Evolutionary conservation across 92 coral and sea anemone genomes (phyloP).

Genomic region (Palythoa grandis): DNA sequence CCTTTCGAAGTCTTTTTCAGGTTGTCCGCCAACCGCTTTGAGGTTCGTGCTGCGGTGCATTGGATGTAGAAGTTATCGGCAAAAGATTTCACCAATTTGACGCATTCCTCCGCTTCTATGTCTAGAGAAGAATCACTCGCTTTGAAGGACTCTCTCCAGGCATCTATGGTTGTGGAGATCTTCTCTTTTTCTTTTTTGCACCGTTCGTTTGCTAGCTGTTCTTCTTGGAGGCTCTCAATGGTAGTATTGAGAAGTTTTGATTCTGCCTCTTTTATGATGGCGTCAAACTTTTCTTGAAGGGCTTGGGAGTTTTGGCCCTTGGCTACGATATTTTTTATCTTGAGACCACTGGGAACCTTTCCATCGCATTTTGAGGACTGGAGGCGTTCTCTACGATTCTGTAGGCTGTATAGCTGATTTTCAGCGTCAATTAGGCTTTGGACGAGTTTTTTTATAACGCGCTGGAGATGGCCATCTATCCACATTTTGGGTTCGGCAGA

Average conservation of each 20-base stretch:
- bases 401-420: background rate
- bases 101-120: conserved; percentile 36
- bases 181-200: conserved; percentile 25
- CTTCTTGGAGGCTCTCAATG: conserved; percentile 11
- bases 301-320: background rate
- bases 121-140: conserved; percentile 38
- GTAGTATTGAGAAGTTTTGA: background rate
- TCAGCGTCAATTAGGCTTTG: background rate
- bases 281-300: background rate
- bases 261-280: background rate
- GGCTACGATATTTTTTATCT: background rate
- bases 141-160: conserved; percentile 33
- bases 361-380: background rate
- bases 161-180: conserved; percentile 19
- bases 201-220: conserved; percentile 33
- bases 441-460: conserved; percentile 2
- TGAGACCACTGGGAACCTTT: background rate
- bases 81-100: conserved; percentile 33
- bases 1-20: background rate
- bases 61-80: conserved; percentile 26
- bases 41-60: conserved; percentile 22
- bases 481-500: background rate
- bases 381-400: background rate
- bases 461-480: background rate
- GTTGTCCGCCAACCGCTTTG: conserved; percentile 4